Evolutionary conservation across 2,113 vertebrate genomes (phyloP).

Genomic region (Cettia cetti): DNA sequence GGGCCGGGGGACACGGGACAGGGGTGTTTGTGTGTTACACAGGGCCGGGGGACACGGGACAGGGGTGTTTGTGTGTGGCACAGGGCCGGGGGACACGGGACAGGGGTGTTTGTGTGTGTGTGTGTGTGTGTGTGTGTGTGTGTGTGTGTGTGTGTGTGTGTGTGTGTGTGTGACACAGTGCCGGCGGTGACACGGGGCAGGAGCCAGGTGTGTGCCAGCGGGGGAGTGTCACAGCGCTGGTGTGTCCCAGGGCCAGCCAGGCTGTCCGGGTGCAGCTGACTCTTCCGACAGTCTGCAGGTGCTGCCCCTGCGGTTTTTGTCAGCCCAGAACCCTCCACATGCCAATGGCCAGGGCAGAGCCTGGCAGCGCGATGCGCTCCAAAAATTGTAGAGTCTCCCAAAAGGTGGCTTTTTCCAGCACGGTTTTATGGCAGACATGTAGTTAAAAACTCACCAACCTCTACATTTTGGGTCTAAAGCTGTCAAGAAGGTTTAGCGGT

Average conservation of each 20-base stretch:
- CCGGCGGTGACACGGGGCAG: neutral
- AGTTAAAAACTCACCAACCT: neutral
- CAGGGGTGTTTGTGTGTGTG: neutral
- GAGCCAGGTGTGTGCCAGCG: neutral
- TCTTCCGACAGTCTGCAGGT: neutral
- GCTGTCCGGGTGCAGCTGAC: neutral
- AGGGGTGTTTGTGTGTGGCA: neutral
- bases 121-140: no score
- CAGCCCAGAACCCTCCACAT: neutral
- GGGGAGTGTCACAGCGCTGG: neutral
- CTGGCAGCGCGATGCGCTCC: fast-evolving
- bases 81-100: neutral
- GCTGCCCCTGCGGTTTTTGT: neutral
- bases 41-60: no score
- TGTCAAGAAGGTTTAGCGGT: neutral
- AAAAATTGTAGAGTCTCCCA: fast-evolving
- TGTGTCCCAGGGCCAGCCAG: neutral
- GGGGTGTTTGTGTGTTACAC: no score
- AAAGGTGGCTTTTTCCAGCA: no score
- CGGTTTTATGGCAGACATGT: neutral
- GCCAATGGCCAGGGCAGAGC: fast-evolving
- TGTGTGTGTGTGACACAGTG: neutral
- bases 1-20: no score
- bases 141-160: neutral
- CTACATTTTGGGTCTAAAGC: neutral